Percentiles rank a stretch among this genome's conserved stretches.
Evolutionary conservation across 2,113 vertebrate genomes (phyloP).

Genomic region (Jacana jacana): DNA sequence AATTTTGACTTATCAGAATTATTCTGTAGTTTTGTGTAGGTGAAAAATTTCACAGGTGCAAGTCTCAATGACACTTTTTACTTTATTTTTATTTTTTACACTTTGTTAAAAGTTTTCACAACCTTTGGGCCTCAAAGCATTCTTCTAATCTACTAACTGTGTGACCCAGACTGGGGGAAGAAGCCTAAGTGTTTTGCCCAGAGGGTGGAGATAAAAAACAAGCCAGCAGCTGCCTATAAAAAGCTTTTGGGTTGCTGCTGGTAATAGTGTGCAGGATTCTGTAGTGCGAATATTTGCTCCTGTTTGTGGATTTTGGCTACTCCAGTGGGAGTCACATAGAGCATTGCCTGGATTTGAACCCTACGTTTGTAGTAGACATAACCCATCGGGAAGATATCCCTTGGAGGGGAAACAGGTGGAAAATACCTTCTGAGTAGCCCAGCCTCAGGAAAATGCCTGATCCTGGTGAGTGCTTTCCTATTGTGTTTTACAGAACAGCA

Average conservation of each 20-base stretch:
- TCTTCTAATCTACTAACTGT: neutral
- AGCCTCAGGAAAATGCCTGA: neutral
- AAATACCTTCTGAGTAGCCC: neutral
- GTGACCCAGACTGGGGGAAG: neutral
- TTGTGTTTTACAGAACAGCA: neutral
- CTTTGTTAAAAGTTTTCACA: neutral
- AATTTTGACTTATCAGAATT: neutral
- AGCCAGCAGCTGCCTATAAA: neutral
- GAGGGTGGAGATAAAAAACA: neutral
- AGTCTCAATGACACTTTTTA: neutral
- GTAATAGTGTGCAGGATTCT: accelerated
- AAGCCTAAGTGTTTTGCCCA: neutral
- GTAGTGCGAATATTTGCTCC: accelerated
- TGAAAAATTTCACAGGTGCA: neutral
- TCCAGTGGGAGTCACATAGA: accelerated
- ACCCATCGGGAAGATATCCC: neutral
- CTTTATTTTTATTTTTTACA: neutral
- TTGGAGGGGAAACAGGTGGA: neutral
- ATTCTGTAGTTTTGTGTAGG: neutral
- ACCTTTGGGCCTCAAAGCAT: neutral
- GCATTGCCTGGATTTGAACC: neutral
- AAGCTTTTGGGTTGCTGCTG: neutral
- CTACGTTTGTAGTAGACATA: neutral
- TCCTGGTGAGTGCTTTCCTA: neutral
- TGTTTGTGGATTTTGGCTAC: neutral